A percentile compares a stretch with the other conserved stretches of the same genome.
Evolutionary conservation across 1,140 invertebrate species (phyloP).

Genomic region (Pollicipes pollicipes): DNA sequence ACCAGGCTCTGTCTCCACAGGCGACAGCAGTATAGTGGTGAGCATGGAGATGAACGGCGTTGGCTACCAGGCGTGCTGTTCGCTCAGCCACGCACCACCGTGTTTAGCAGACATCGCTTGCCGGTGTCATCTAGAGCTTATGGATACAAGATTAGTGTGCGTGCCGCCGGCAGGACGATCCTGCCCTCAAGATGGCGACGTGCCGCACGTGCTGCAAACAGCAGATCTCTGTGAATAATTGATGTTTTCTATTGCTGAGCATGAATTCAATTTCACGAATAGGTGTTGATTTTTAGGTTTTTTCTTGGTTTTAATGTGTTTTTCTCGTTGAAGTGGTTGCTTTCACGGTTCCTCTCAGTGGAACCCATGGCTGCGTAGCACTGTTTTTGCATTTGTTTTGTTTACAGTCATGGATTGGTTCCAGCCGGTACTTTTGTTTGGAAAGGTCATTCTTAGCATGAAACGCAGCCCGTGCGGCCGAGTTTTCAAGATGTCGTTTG

Average conservation of each 20-base stretch:
- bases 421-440: too few relatives aligned
- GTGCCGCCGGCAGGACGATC: neutral
- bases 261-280: neutral
- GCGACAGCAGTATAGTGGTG: slow-evolving; percentile 43
- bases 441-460: too few relatives aligned
- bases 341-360: too few relatives aligned
- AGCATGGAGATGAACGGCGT: slow-evolving; percentile 92
- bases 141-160: neutral
- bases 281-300: too few relatives aligned
- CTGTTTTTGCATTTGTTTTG: too few relatives aligned
- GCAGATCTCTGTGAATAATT: neutral
- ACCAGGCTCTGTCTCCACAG: too few relatives aligned
- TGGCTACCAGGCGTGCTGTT: slow-evolving; percentile 74
- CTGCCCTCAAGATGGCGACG: neutral
- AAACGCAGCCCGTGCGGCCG: too few relatives aligned
- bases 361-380: too few relatives aligned
- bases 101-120: neutral
- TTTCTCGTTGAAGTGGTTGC: too few relatives aligned
- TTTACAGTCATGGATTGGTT: too few relatives aligned
- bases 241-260: neutral
- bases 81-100: slow-evolving; percentile 35
- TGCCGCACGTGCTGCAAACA: neutral
- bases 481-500: too few relatives aligned
- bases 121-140: neutral
- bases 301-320: too few relatives aligned